Evolutionary conservation across 1,140 invertebrate species (phyloP), one percentile per base, ranked within the genome.

Genomic region (Zaprionus vittiger): DNA sequence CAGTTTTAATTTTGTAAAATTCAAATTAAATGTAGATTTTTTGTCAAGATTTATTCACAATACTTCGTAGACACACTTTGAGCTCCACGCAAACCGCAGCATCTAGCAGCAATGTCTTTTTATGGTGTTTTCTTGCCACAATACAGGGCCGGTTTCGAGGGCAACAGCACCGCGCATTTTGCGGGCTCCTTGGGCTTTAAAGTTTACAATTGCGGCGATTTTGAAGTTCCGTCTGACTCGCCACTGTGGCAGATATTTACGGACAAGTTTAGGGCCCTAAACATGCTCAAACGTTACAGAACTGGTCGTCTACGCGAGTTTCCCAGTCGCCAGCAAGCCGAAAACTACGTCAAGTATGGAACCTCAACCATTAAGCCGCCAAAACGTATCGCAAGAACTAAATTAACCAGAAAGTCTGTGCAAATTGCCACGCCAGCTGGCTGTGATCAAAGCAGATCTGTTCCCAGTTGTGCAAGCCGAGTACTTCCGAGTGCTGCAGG

Each of bases 261-360:
- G 52, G 95, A 97, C 38, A 97, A 96, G 92, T 83, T 83, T 5
- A 95, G 96, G 80, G 97, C 96, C 0, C 91, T 98, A 38, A 95
- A 96, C 79, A 81, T 96, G 54, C 94, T 96, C 9, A 96, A 96
- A 75, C 94, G 95, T 72, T 94, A 95, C 83, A 96, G 96, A 91
- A 95, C 95, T 41, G 95, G 96, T 4, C 94, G 97, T 73, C 95
- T 98, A 73, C 97, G 97, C 89, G 94, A 94, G 4, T 98, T 98
- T 83, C 94, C 94, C 54, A 95, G 93, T 61, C 93, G 93, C 64
- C 93, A 95, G 66, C 96, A 97, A 81, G 97, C 97, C 4, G 93
- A 95, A 5, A 94, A 95, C 20, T 98, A 97, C 94, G 94, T 96
- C 2, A 79, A 92, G 41, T 93, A 94, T 86, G 95, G 95, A 0